Percentiles rank a stretch among this genome's conserved stretches.
Conservation (phyloP, 1,140 invertebrate genomes). For the Portunus trituberculatus region DNA sequence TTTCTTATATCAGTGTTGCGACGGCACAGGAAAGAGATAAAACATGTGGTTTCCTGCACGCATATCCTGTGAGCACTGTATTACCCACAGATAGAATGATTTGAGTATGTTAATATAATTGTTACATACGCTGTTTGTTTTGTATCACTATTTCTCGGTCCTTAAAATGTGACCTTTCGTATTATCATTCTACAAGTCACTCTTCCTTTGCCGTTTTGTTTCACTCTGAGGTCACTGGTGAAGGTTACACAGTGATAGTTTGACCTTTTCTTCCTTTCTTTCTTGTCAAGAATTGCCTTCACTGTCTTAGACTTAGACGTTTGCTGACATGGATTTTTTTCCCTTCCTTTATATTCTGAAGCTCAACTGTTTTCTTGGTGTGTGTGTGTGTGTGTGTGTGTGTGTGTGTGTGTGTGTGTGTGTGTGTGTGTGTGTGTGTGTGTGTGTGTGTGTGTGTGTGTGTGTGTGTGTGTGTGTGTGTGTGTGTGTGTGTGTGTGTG, state of each 20-base stretch:
- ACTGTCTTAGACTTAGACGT: too few species aligned
- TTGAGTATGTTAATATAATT: background rate
- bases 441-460: background rate
- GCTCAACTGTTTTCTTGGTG: too few species aligned
- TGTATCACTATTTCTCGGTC: too few species aligned
- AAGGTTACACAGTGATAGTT: too few species aligned
- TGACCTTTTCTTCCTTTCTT: background rate
- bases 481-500: constrained; percentile 20
- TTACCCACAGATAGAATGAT: too few species aligned
- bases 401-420: constrained; percentile 20
- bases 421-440: constrained; percentile 20
- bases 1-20: background rate
- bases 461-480: constrained; percentile 20
- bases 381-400: background rate
- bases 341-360: too few species aligned
- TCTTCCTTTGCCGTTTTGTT: background rate
- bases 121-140: background rate
- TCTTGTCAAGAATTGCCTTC: background rate
- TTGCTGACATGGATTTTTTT: too few species aligned
- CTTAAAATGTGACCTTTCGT: background rate
- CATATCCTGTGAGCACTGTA: too few species aligned
- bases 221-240: too few species aligned
- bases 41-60: background rate
- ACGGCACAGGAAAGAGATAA: background rate
- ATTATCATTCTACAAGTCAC: background rate